These are phyloP conservation scores for Mycetomoellerius zeteki DNA, from an alignment of 1,140 invertebrate genomes.

Conservation along the genomic window DNA sequence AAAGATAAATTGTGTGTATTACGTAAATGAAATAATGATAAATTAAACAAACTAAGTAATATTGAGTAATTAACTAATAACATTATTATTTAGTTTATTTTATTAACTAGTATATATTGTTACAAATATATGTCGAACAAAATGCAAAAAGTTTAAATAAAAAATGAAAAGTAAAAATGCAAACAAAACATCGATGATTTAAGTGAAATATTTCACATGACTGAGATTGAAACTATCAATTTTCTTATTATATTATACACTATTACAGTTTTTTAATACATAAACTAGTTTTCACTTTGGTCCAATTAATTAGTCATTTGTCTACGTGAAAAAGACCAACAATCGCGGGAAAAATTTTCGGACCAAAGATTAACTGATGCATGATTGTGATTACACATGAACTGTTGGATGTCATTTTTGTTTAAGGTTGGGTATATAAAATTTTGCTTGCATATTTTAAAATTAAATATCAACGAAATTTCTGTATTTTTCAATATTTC, in stretches of 20 bases:
- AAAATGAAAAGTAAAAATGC: slow-evolving; percentile 1
- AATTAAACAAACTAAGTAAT: background rate
- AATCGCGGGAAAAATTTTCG: slow-evolving; percentile 6
- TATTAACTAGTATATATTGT: background rate
- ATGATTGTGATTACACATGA: slow-evolving; percentile 12
- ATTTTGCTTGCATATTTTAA: background rate
- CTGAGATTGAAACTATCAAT: slow-evolving; percentile 31
- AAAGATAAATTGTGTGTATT: background rate
- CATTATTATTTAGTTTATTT: background rate
- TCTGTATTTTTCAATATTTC: background rate
- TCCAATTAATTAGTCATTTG: slow-evolving; percentile 24
- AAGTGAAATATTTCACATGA: slow-evolving; percentile 24
- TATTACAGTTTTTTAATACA: slow-evolving; percentile 40
- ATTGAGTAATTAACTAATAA: background rate
- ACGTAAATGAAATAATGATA: background rate
- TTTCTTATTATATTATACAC: slow-evolving; percentile 27
- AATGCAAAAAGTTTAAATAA: background rate
- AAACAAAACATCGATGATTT: slow-evolving; percentile 27
- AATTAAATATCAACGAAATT: slow-evolving; percentile 13
- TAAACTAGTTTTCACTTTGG: slow-evolving; percentile 47
- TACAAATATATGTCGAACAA: background rate
- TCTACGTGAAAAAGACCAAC: slow-evolving; percentile 62
- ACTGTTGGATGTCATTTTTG: slow-evolving; percentile 4
- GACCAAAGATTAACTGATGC: slow-evolving; percentile 47
- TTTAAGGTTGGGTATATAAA: background rate